Base-by-base conservation (phyloP, 2,888 invertebrate genomes). In the Amiota mariae region DNA sequence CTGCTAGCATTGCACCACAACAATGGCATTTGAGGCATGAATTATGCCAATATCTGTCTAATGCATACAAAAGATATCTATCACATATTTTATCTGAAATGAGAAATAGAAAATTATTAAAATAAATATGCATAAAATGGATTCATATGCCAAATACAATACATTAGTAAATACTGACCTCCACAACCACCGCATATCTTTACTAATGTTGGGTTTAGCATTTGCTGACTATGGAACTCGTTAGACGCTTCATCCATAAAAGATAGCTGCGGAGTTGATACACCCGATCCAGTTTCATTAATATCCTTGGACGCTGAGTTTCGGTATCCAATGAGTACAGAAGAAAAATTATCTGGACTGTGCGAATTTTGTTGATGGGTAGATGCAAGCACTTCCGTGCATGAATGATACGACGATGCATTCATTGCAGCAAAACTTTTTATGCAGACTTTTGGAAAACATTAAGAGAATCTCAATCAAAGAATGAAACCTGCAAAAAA, bases 11-110 rank as follows among this genome's bases (percentile, higher is more conserved):
- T 80, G 95, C 95, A 81, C 94, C 94, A 91, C 98, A 98, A 91
- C 95, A 96, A 88, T 95, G 94, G 92, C 98, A 98, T 92, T 97
- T 98, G 87, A 98, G 93, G 91, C 98, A 98, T 85, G 94, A 94
- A 92, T 97, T 96, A 92, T 98, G 98, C 98, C 98, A 98, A 91
- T 96, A 97, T 90, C 97, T 92, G 92, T 98, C 97, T 90, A 97
- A 92, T 84, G 97, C 97, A 91, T 96, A 95, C 80, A 98, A 93
- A 81, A 97, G 93, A 92, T 95, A 97, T 91, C 97, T 93, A 92
- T 97, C 97, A 86, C 95, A 93, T 89, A 97, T 97, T 92, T 96
- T 95, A 82, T 89, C 89, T 89, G 80, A n/a, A 77, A 80, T 72
- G 18, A 71, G 76, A 77, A 51, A 56, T 1, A 0, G 46, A 1